phyloP scores from a whole-genome alignment of 2,888 invertebrate genomes.

The Agapostemon virescens region DNA sequence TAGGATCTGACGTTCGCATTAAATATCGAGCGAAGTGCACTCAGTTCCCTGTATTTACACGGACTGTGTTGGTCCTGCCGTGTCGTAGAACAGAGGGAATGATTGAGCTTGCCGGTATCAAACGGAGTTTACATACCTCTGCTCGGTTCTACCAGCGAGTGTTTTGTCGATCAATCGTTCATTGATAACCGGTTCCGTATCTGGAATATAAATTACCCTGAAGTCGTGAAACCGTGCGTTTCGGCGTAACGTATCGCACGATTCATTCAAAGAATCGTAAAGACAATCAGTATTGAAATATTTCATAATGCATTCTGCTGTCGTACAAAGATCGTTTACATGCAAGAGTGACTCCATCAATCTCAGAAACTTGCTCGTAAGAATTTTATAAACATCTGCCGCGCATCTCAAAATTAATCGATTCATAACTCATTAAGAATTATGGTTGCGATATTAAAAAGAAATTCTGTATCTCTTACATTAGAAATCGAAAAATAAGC shows the following conservation, averaged over 20 bases:
- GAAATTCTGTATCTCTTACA: background rate
- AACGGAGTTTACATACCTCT: conserved; percentile 50
- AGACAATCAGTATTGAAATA: background rate
- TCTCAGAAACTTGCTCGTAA: background rate
- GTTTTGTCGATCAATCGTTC: conserved; percentile 40
- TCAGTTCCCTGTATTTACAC: conserved; percentile 55
- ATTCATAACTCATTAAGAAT: background rate
- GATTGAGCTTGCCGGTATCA: conserved; percentile 65
- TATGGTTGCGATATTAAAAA: background rate
- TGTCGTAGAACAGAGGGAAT: conserved; percentile 69
- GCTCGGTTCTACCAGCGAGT: conserved; percentile 30
- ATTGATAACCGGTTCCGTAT: conserved; percentile 29
- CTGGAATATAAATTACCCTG: conserved; percentile 25
- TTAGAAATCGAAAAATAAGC: background rate
- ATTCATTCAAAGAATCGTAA: background rate
- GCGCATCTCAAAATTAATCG: background rate
- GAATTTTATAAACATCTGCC: background rate
- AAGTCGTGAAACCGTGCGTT: conserved; percentile 1
- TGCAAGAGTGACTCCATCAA: background rate
- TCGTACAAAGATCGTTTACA: background rate
- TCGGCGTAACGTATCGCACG: background rate
- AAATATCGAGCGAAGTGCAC: conserved; percentile 65
- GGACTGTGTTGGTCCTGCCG: conserved; percentile 60
- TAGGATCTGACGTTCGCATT: conserved; percentile 52
- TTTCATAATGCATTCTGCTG: background rate